phyloP scores from a whole-genome alignment of 2,888 invertebrate genomes.

The Melieria picta region DNA sequence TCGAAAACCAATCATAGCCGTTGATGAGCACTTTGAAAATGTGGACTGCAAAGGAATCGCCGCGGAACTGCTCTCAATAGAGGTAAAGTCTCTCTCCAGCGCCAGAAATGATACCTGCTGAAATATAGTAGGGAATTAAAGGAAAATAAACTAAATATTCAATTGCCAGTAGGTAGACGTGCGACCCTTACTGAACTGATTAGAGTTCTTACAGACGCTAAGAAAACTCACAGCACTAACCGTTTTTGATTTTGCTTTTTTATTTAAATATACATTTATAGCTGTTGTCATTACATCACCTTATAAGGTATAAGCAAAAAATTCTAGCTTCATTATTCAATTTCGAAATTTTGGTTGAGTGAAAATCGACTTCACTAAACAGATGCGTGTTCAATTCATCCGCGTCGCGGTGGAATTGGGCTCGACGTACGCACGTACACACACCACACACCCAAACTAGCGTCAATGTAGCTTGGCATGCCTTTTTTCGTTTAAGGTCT shows the following conservation, averaged over 20 bases:
- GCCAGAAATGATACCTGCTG: background rate
- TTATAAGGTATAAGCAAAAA: too few species aligned
- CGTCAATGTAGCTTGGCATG: background rate
- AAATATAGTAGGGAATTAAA: background rate
- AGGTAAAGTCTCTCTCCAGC: slow-evolving; percentile 65
- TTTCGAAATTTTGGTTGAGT: too few species aligned
- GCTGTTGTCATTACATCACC: too few species aligned
- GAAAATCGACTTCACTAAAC: too few species aligned
- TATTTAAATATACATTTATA: too few species aligned
- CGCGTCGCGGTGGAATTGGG: too few species aligned
- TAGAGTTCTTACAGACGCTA: background rate
- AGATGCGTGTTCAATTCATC: too few species aligned
- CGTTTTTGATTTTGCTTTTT: background rate
- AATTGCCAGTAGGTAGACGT: background rate
- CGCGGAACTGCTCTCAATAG: slow-evolving; percentile 72
- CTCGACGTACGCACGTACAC: background rate
- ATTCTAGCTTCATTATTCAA: too few species aligned
- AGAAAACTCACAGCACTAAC: background rate
- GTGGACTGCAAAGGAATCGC: slow-evolving; percentile 76
- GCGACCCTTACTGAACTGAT: background rate
- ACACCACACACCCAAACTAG: background rate
- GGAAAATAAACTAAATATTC: background rate
- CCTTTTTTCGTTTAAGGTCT: slow-evolving; percentile 69
- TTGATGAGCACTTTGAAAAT: slow-evolving; percentile 80
- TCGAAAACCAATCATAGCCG: slow-evolving; percentile 76